phyloP scores from a whole-genome alignment of 2,113 vertebrate species.

The Myrmophylax atrothorax region DNA sequence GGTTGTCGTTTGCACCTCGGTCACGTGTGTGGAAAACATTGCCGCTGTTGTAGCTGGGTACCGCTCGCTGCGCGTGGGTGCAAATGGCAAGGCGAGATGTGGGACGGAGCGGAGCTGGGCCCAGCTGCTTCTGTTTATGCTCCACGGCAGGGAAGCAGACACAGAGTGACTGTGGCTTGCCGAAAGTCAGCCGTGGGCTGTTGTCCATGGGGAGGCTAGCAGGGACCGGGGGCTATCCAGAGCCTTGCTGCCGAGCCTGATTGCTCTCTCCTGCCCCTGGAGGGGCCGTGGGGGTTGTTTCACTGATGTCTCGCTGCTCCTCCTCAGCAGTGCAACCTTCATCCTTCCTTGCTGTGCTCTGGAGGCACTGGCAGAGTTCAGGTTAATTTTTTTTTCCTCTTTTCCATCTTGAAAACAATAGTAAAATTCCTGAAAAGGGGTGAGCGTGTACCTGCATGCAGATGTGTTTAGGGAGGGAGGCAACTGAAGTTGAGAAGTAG shows the following conservation, averaged over 20 bases:
- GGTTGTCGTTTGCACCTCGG: not conserved
- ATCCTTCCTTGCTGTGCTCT: not conserved
- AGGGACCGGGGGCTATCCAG: fast-evolving
- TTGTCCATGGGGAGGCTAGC: not conserved
- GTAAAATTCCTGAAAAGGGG: constrained; percentile 42
- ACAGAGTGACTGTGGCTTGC: not conserved
- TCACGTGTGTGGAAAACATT: constrained; percentile 33
- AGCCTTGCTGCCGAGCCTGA: not conserved
- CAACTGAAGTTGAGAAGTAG: not conserved
- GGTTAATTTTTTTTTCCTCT: not conserved
- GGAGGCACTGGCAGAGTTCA: not conserved
- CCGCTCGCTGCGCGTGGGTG: constrained; percentile 30
- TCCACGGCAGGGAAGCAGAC: not conserved
- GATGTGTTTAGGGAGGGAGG: not conserved
- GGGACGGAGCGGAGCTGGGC: constrained; percentile 51
- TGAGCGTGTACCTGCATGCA: not conserved
- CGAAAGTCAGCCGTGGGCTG: not conserved
- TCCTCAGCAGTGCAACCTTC: not conserved
- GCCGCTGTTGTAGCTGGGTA: constrained; percentile 23
- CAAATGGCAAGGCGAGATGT: constrained; percentile 41
- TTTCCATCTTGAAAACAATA: constrained; percentile 9
- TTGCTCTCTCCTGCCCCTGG: fast-evolving
- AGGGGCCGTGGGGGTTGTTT: fast-evolving
- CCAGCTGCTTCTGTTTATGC: constrained; percentile 57
- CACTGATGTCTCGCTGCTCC: fast-evolving